Evolutionary conservation across 2,113 vertebrate species (phyloP), one percentile per base, ranked within the genome.

Genomic region (Lepisosteus oculatus): DNA sequence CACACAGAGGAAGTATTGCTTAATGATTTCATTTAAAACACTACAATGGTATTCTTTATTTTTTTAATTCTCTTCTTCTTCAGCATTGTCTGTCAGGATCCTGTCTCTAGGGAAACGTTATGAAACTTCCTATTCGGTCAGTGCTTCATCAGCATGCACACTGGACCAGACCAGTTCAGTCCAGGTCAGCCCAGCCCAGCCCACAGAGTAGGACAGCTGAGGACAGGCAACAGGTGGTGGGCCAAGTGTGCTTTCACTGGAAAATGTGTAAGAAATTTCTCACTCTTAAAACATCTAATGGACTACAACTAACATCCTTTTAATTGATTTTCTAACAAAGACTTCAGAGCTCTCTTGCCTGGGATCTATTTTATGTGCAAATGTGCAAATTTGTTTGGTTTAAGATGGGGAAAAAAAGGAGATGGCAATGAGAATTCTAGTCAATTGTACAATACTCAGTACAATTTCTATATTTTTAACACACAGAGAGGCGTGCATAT

Each of bases 341-440:
- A 54, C 42, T 61, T 12, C 61, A 42, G 51, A 13, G 14, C 61
- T 15, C 55, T 41, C 43, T 47, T 61, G 59, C 47, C 55, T 66
- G 54, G 51, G 67, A 56, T 59, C 51, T 17, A 65, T 59, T 54
- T 54, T 56, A 77, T 73, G 77, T 79, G 75, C 68, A 81, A 72
- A 81, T 72, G 47, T 64, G 15, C 55, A 73, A 78, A 59, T 63
- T 43, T 70, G 68, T 74, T 74, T 75, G 78, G 73, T 75, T 78
- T 67, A 70, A 69, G 3, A 17, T 47, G 61, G 70, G 55, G 79
- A 64, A 72, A 69, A 54, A 72, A 59, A 64, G 42, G 65, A 65
- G 69, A 68, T 44, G 71, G 44, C 69, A 65, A 74, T 55, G 74
- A 61, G 72, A 14, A 70, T 70, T 72, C 62, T 72, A 55, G 43